Base-by-base conservation (phyloP, 2,113 vertebrate species). In the Mustela lutreola region DNA sequence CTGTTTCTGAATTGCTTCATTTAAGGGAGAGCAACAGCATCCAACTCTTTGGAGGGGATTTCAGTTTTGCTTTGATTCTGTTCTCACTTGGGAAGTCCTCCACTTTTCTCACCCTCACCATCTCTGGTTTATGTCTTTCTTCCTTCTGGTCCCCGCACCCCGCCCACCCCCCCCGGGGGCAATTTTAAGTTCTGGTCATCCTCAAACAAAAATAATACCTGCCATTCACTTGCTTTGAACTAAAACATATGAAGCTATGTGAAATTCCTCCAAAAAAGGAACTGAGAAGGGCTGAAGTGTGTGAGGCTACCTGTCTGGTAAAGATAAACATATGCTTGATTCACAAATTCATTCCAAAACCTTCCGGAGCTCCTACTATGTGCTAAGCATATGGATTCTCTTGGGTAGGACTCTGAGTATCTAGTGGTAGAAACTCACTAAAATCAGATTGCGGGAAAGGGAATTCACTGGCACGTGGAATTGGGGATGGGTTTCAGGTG, bases 171-270 rank as follows among this genome's bases (percentile, higher is more conserved):
- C 11, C 10, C 2, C 48, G 11, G 2, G 11, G 12, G 48, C 11
- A 65, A n/a, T 56, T 82, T 78, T 82, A 67, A 45, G 31, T 24
- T 21, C 45, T 82, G 65, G 16, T 82, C 73, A 86, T 78, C 65
- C 86, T 76, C 50, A 45, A 42, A n/a, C 16, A 93, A 81, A 81
- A 90, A 42, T 48, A 63, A 92, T 53, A 24, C 45, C 53, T 79
- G 48, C 36, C 36, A 58, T n/a, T 79, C 58, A 63, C 24, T 39
- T 33, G 56, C 28, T 89, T 95, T 53, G 63, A 53, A 80, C 22
- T 33, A 36, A 85, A 90, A 86, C 31, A 45, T 53, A 45, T 14
- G 67, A 85, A 71, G 65, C 11, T 58, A 50, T 89, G 50, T 82
- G 50, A 89, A 62, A 18, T 65, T 56, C 71, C 18, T 24, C 53